Evolutionary conservation across 2,113 vertebrate species (phyloP).

Genomic region (Beaufortia kweichowensis): DNA sequence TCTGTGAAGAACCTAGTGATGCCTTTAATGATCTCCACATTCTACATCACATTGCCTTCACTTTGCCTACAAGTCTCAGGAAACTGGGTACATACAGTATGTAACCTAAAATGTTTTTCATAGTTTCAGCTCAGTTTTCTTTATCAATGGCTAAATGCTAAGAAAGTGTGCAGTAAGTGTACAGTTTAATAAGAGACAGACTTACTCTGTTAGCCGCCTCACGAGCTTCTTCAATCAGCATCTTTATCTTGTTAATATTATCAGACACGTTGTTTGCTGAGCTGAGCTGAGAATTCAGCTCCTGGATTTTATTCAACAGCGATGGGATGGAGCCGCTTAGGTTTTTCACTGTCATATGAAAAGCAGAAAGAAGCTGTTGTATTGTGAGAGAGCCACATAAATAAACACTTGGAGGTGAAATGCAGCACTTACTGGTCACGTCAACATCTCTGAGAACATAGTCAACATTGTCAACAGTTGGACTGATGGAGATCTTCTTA

Average conservation of each 20-base stretch:
- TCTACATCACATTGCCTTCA: too few species aligned
- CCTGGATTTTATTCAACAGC: constrained; percentile 80
- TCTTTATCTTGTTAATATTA: constrained; percentile 86
- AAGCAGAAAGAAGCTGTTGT: background rate
- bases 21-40: too few species aligned
- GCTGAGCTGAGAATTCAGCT: constrained; percentile 80
- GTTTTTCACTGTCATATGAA: constrained; percentile 77
- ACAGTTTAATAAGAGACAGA: too few species aligned
- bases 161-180: too few species aligned
- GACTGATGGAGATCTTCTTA: constrained; percentile 71
- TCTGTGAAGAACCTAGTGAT: too few species aligned
- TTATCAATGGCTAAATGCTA: too few species aligned
- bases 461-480: constrained; percentile 55
- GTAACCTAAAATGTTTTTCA: too few species aligned
- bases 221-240: constrained; percentile 90
- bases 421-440: constrained; percentile 62
- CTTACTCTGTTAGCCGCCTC: constrained; percentile 91
- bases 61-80: too few species aligned
- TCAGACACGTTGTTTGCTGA: constrained; percentile 84
- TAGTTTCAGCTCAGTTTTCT: too few species aligned
- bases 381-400: background rate
- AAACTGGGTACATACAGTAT: too few species aligned
- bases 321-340: constrained; percentile 83
- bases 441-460: constrained; percentile 65
- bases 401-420: background rate